These are phyloP conservation scores for Diabrotica undecimpunctata DNA, from an alignment of 1,140 invertebrate species.

Conservation along the genomic window DNA sequence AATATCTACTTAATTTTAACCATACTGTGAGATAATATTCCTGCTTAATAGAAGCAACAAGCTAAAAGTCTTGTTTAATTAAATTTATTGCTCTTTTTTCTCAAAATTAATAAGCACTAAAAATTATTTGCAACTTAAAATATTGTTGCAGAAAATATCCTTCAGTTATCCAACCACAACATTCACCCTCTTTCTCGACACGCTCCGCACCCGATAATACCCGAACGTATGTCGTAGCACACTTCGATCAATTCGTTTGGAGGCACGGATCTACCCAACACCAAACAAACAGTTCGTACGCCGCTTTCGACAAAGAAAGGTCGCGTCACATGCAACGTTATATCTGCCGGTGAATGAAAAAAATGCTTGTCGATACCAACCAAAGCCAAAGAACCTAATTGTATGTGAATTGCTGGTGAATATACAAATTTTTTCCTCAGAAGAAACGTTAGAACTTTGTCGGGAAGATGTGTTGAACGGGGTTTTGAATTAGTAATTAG, in stretches of 20 bases:
- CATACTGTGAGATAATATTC: too few relatives aligned
- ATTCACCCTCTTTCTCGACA: not conserved
- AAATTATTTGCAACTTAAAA: too few relatives aligned
- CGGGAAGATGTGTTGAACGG: not conserved
- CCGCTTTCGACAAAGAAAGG: not conserved
- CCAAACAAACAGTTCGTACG: slow-evolving; percentile 14
- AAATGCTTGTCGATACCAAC: slow-evolving; percentile 8
- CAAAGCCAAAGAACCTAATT: not conserved
- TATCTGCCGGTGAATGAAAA: slow-evolving; percentile 15
- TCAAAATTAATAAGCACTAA: too few relatives aligned
- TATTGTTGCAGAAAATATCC: too few relatives aligned
- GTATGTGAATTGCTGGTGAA: not conserved
- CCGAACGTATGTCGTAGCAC: slow-evolving; percentile 16
- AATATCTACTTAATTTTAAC: too few relatives aligned
- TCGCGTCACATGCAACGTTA: not conserved
- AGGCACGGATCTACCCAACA: slow-evolving; percentile 4
- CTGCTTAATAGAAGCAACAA: too few relatives aligned
- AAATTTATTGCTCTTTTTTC: too few relatives aligned
- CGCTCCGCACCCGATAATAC: not conserved
- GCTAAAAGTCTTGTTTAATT: too few relatives aligned
- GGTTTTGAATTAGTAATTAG: not conserved
- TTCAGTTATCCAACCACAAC: not conserved
- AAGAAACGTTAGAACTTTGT: not conserved
- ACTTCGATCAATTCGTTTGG: slow-evolving; percentile 12
- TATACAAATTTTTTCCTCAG: not conserved